A percentile compares a stretch with the other conserved stretches of the same genome.
These are phyloP conservation scores for Onychorhynchus coronatus DNA, from an alignment of 2,113 vertebrate species.

Conservation along the genomic window DNA sequence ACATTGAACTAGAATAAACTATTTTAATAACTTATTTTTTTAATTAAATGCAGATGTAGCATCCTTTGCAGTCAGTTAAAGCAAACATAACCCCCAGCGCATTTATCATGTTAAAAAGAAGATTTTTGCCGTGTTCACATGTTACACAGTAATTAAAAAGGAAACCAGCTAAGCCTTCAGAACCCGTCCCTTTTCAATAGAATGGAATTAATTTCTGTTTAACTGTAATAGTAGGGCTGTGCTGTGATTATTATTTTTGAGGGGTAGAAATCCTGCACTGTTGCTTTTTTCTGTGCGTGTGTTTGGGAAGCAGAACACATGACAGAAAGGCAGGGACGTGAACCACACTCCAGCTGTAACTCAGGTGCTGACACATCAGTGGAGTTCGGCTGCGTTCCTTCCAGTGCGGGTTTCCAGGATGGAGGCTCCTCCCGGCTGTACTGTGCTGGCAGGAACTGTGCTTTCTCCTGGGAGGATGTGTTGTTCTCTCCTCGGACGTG, in stretches of 20 bases:
- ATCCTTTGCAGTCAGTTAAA: constrained; percentile 27
- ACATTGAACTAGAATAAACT: neutral
- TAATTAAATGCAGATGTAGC: constrained; percentile 39
- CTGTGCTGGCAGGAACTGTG: neutral
- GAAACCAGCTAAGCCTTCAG: neutral
- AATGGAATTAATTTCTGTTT: constrained; percentile 27
- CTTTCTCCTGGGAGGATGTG: neutral
- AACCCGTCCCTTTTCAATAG: neutral
- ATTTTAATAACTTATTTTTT: constrained; percentile 34
- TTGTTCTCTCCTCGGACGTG: rapidly evolving
- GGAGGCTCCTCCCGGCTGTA: neutral
- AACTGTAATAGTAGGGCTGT: neutral
- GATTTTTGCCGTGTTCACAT: constrained; percentile 43
- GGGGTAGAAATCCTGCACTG: neutral
- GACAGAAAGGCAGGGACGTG: neutral
- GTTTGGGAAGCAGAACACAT: neutral
- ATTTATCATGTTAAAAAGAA: constrained; percentile 36
- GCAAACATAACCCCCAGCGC: neutral
- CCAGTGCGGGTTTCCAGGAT: neutral
- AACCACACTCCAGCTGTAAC: neutral
- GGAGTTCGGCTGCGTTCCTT: neutral
- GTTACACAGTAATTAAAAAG: constrained; percentile 29
- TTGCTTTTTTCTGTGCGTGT: neutral
- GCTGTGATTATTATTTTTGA: neutral
- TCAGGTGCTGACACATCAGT: neutral